These are phyloP conservation scores for Malthinus seriepunctatus DNA, from an alignment of 2,888 invertebrate species.

Conservation along the genomic window DNA sequence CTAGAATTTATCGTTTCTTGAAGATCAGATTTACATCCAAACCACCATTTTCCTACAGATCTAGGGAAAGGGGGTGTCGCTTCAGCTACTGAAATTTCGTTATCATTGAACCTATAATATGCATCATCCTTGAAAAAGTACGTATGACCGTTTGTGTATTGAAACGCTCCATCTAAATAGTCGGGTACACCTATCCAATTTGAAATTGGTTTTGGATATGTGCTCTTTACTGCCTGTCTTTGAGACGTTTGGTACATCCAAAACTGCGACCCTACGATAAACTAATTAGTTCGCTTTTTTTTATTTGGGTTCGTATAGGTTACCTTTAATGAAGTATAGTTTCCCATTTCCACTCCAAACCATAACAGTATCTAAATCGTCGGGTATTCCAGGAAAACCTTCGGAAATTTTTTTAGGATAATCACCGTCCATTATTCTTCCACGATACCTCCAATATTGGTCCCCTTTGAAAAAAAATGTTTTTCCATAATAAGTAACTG, in stretches of 20 bases:
- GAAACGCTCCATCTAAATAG: conserved; percentile 21
- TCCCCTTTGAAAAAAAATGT: conserved; percentile 31
- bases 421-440: not conserved
- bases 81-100: too few relatives aligned
- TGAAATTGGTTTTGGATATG: conserved; percentile 9
- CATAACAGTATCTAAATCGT: too few relatives aligned
- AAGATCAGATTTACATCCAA: too few relatives aligned
- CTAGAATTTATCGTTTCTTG: too few relatives aligned
- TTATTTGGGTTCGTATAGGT: not conserved
- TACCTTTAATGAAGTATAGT: conserved; percentile 27
- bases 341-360: conserved; percentile 9
- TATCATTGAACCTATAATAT: conserved; percentile 16
- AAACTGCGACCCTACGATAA: conserved; percentile 70
- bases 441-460: conserved; percentile 14
- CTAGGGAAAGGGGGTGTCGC: too few relatives aligned
- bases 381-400: conserved; percentile 26
- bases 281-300: not conserved
- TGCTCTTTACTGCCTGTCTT: conserved; percentile 57
- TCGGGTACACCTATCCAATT: conserved; percentile 21
- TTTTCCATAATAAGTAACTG: conserved; percentile 15
- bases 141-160: not conserved
- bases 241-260: conserved; percentile 92
- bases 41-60: too few relatives aligned
- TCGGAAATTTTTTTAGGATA: conserved; percentile 19
- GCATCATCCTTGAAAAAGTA: conserved; percentile 22